Evolutionary conservation across 1,140 invertebrate genomes (phyloP).

Genomic region (Leptonema lineaticorne): DNA sequence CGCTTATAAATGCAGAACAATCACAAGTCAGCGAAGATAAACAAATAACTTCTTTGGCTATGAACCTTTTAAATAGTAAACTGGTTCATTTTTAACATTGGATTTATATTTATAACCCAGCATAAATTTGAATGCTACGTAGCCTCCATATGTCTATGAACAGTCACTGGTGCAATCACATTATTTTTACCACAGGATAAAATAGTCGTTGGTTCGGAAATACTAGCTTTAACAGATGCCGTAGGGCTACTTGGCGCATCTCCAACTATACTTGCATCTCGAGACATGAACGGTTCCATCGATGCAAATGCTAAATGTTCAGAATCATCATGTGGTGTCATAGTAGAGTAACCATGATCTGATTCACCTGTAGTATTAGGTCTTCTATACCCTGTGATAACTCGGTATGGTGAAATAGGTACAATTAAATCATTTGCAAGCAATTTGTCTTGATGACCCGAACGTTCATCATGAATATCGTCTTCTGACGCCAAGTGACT

Average conservation of each 20-base stretch:
- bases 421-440: constrained; percentile 59
- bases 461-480: constrained; percentile 49
- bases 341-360: constrained; percentile 93
- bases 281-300: constrained; percentile 60
- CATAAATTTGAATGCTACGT: constrained; percentile 47
- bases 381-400: constrained; percentile 78
- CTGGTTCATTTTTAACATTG: neutral
- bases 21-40: constrained; percentile 13
- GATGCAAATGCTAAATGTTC: constrained; percentile 76
- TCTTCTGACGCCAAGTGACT: constrained; percentile 49
- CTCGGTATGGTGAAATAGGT: constrained; percentile 83
- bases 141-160: constrained; percentile 80
- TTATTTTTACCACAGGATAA: constrained; percentile 62
- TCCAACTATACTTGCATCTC: constrained; percentile 56
- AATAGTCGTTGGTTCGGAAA: constrained; percentile 51
- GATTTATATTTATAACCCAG: neutral
- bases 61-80: neutral
- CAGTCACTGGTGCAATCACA: constrained; percentile 83
- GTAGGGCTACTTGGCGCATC: constrained; percentile 44
- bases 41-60: constrained; percentile 21
- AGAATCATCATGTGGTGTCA: constrained; percentile 88
- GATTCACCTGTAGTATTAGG: constrained; percentile 81
- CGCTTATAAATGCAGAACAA: constrained; percentile 19
- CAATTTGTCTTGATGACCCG: constrained; percentile 63
- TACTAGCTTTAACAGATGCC: constrained; percentile 21